phyloP scores from a whole-genome alignment of 2,888 invertebrate genomes.

The Diplazon laetatorius region DNA sequence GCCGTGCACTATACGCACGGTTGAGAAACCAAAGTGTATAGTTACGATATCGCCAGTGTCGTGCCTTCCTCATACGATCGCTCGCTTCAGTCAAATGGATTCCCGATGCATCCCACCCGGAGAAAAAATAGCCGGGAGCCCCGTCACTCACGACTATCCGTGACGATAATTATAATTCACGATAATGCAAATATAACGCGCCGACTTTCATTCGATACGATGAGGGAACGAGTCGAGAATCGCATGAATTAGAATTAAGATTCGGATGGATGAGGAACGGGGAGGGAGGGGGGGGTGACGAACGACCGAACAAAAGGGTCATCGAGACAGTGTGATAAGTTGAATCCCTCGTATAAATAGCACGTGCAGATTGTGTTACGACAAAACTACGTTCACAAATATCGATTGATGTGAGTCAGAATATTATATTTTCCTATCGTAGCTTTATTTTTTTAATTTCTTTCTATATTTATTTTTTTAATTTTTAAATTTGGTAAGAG shows the following conservation, averaged over 20 bases:
- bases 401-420: too few species aligned
- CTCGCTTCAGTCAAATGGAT: slow-evolving; percentile 17
- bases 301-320: not conserved
- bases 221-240: slow-evolving; percentile 12
- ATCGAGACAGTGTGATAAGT: slow-evolving; percentile 14
- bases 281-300: not conserved
- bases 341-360: not conserved
- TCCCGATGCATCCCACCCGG: slow-evolving; percentile 15
- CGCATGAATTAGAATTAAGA: slow-evolving; percentile 25
- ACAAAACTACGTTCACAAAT: too few species aligned
- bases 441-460: too few species aligned
- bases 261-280: not conserved
- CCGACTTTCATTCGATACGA: slow-evolving; percentile 10
- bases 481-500: too few species aligned
- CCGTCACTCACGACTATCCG: slow-evolving; percentile 22
- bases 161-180: slow-evolving; percentile 23
- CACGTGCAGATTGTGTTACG: too few species aligned
- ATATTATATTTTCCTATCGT: too few species aligned
- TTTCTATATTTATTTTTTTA: too few species aligned
- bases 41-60: slow-evolving; percentile 14
- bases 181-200: slow-evolving; percentile 17
- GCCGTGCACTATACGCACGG: slow-evolving; percentile 12
- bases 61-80: not conserved
- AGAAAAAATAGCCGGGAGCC: slow-evolving; percentile 15
- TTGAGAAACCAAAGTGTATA: slow-evolving; percentile 29